phyloP scores from a whole-genome alignment of 2,113 vertebrate genomes.

The Carassius auratus region DNA sequence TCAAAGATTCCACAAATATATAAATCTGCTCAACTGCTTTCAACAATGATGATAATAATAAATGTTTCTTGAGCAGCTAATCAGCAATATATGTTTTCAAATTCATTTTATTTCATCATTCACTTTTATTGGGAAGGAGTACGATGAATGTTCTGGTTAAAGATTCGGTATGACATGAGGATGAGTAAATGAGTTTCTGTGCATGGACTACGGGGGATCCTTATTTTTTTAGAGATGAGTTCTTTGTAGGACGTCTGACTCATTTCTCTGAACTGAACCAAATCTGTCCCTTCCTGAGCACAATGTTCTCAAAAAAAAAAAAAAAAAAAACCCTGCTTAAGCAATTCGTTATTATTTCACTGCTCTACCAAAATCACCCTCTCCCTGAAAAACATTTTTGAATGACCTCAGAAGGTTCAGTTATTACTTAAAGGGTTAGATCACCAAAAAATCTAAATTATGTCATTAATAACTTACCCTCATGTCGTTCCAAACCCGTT shows the following conservation, averaged over 20 bases:
- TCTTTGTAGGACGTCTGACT: not conserved
- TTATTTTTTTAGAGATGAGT: not conserved
- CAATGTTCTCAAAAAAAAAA: not conserved
- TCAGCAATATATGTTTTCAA: not conserved
- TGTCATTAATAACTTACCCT: too few relatives aligned
- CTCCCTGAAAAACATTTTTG: not conserved
- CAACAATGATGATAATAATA: too few relatives aligned
- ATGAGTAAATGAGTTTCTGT: not conserved
- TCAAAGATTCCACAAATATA: too few relatives aligned
- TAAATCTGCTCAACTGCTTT: too few relatives aligned
- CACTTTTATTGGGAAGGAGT: not conserved
- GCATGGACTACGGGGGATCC: not conserved
- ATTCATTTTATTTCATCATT: not conserved
- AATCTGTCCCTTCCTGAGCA: not conserved
- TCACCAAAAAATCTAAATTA: too few relatives aligned
- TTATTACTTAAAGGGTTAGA: too few relatives aligned
- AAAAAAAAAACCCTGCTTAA: not conserved
- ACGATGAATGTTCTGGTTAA: not conserved
- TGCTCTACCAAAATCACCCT: not conserved
- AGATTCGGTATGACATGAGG: not conserved
- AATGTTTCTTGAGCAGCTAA: not conserved
- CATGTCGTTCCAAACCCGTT: too few relatives aligned
- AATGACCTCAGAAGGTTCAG: too few relatives aligned
- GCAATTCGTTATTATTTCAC: not conserved
- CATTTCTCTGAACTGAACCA: not conserved